Evolutionary conservation across 2,888 invertebrate species (phyloP).

Genomic region (Sesia bembeciformis): DNA sequence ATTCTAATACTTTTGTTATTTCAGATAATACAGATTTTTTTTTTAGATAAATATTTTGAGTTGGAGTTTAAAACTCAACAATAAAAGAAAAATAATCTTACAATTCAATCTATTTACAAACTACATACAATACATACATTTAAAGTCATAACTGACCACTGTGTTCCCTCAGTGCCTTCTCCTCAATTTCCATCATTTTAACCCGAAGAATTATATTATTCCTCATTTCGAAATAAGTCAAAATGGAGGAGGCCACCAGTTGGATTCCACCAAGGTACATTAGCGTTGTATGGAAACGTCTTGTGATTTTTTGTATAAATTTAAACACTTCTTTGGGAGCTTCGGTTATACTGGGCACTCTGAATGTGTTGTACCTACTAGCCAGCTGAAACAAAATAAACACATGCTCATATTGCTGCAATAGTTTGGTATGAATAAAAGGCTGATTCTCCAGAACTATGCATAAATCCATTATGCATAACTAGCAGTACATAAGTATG

Average conservation of each 20-base stretch:
- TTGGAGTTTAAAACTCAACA: too few species aligned
- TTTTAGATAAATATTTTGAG: too few species aligned
- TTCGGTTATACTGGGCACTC: conserved; percentile 76
- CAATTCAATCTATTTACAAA: conserved; percentile 3
- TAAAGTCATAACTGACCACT: not conserved
- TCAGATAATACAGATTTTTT: too few species aligned
- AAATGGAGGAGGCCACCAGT: conserved; percentile 61
- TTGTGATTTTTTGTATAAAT: conserved; percentile 67
- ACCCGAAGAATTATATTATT: conserved; percentile 51
- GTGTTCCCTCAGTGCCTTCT: conserved; percentile 13
- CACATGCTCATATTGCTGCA: not conserved
- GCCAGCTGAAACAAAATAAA: conserved; percentile 70
- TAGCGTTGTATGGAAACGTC: conserved; percentile 65
- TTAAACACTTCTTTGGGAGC: conserved; percentile 70
- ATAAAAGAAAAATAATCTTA: conserved; percentile 1
- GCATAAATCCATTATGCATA: too few species aligned
- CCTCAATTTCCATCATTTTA: conserved; percentile 51
- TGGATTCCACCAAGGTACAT: conserved; percentile 66
- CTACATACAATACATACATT: conserved; percentile 1
- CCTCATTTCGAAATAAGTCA: conserved; percentile 77
- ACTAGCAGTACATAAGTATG: too few species aligned
- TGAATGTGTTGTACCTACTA: conserved; percentile 74
- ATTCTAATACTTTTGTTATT: too few species aligned
- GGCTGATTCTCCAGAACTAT: too few species aligned
- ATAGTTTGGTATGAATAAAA: too few species aligned